phyloP scores from a whole-genome alignment of 2,888 invertebrate species.

The Dermolepida albohirtum region DNA sequence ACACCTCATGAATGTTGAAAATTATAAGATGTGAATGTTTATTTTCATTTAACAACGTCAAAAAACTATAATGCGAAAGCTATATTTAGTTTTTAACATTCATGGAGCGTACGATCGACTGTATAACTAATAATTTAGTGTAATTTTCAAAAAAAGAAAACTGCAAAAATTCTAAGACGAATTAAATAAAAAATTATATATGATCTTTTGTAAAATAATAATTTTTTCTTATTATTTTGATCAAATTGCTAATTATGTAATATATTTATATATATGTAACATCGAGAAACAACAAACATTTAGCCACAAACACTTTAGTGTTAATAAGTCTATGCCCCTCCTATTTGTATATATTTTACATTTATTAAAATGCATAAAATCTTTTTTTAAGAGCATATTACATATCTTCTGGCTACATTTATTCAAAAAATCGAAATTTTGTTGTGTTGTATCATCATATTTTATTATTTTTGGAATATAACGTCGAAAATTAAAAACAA shows the following conservation, averaged over 20 bases:
- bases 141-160: not conserved
- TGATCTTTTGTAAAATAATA: conserved; percentile 13
- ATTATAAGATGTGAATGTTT: no score
- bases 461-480: conserved; percentile 11
- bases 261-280: conserved; percentile 43
- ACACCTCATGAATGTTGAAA: no score
- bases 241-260: conserved; percentile 33
- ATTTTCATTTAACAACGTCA: no score
- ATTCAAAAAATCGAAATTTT: conserved; percentile 14
- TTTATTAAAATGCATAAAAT: conserved; percentile 34
- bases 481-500: not conserved
- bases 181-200: conserved; percentile 22
- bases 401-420: not conserved
- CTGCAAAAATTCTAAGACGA: not conserved
- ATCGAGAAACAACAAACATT: conserved; percentile 49
- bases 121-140: not conserved
- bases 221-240: conserved; percentile 22
- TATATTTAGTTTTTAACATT: no score
- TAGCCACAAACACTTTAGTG: conserved; percentile 47
- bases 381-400: conserved; percentile 20
- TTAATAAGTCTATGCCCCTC: conserved; percentile 65
- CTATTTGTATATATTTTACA: conserved; percentile 49
- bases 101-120: no score
- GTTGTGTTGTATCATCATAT: conserved; percentile 1
- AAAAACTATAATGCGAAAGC: no score